These are phyloP conservation scores for Scaptomyza graminum DNA, from an alignment of 1,140 invertebrate genomes.

Conservation along the genomic window DNA sequence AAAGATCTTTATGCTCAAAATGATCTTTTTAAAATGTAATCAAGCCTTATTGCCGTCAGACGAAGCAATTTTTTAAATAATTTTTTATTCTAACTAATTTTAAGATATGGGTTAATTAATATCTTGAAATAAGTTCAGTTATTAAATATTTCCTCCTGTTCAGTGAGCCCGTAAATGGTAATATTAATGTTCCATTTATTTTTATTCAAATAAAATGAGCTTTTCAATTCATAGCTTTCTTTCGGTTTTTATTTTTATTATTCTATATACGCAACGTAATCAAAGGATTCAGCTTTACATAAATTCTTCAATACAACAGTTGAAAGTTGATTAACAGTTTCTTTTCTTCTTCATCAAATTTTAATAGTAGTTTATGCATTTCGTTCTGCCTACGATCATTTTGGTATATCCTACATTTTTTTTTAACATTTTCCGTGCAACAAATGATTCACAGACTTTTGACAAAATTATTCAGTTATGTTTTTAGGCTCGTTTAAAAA, in stretches of 20 bases:
- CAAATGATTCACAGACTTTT: conserved; percentile 29
- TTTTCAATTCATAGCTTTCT: conserved; percentile 22
- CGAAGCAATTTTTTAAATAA: too few relatives aligned
- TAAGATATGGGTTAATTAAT: too few relatives aligned
- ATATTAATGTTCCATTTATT: too few relatives aligned
- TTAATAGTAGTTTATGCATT: conserved; percentile 23
- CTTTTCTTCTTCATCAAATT: conserved; percentile 8
- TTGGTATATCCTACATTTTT: conserved; percentile 33
- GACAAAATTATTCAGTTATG: conserved; percentile 15
- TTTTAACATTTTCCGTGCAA: conserved; percentile 10
- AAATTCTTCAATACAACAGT: conserved; percentile 71
- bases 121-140: too few relatives aligned
- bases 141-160: too few relatives aligned
- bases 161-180: too few relatives aligned
- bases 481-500: conserved; percentile 31
- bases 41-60: too few relatives aligned
- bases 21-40: too few relatives aligned
- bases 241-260: conserved; percentile 39
- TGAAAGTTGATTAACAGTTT: conserved; percentile 68
- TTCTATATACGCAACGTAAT: conserved; percentile 52
- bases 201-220: not conserved
- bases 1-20: too few relatives aligned
- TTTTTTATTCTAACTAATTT: too few relatives aligned
- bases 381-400: conserved; percentile 6
- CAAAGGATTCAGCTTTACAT: conserved; percentile 54